A percentile compares a stretch with the other conserved stretches of the same genome.
phyloP scores from a whole-genome alignment of 1,140 invertebrate genomes.

The Oreohelix idahoensis region DNA sequence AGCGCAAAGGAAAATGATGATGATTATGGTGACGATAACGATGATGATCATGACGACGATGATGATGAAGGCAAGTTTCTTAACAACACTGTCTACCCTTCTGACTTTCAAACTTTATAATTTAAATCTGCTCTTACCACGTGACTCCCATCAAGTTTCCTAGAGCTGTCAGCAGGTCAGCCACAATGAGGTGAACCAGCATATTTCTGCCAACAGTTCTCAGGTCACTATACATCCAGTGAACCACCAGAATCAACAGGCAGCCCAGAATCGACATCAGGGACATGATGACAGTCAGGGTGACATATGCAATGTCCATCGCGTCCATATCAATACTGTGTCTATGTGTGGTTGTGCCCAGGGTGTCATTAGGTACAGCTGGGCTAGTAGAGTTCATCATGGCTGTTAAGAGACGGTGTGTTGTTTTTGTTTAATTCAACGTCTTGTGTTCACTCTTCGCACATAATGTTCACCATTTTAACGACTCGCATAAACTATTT shows the following conservation, averaged over 20 bases:
- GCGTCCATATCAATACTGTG: conserved; percentile 12
- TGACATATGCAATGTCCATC: conserved; percentile 45
- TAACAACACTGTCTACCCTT: too few relatives aligned
- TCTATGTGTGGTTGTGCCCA: neutral
- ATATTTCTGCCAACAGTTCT: conserved; percentile 47
- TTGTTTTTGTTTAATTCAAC: too few relatives aligned
- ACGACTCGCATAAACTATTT: too few relatives aligned
- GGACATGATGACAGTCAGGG: conserved; percentile 45
- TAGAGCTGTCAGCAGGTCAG: conserved; percentile 53
- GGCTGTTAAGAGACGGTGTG: too few relatives aligned
- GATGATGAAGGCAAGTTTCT: too few relatives aligned
- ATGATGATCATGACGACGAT: too few relatives aligned
- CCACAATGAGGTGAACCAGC: conserved; percentile 53
- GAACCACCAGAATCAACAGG: conserved; percentile 47
- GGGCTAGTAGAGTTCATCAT: neutral
- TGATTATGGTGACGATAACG: too few relatives aligned
- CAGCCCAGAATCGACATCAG: conserved; percentile 54
- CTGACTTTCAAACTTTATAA: too few relatives aligned
- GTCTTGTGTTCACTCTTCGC: too few relatives aligned
- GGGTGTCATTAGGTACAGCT: neutral
- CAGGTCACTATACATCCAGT: conserved; percentile 44
- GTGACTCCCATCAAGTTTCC: conserved; percentile 58
- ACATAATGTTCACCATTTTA: too few relatives aligned
- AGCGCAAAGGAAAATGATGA: too few relatives aligned
- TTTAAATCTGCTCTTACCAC: conserved; percentile 51